phyloP scores from a whole-genome alignment of 2,797 vertebrate species.

The Ctenochaetus hawaiiensis region DNA sequence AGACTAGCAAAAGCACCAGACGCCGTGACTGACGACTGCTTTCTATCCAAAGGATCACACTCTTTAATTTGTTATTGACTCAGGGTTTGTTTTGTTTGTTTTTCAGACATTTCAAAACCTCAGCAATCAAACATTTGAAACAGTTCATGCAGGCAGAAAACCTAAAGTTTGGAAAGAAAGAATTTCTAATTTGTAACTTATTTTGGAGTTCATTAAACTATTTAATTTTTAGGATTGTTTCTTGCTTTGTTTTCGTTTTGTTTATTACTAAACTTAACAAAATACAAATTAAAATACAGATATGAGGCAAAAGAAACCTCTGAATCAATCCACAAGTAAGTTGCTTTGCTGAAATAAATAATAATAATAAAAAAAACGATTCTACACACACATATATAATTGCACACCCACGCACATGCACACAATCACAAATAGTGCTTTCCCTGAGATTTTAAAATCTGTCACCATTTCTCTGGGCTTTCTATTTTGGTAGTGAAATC shows the following conservation, averaged over 20 bases:
- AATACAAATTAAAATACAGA: neutral
- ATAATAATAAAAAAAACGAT: constrained; percentile 2
- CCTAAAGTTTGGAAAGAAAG: neutral
- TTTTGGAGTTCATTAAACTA: constrained; percentile 15
- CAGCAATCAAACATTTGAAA: constrained; percentile 49
- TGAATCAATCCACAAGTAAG: constrained; percentile 25
- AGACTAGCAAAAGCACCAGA: constrained; percentile 63
- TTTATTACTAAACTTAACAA: neutral
- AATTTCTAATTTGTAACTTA: neutral
- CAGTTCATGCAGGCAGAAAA: constrained; percentile 31
- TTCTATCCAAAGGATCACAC: constrained; percentile 71
- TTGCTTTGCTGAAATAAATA: constrained; percentile 34
- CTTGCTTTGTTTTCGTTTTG: too few species aligned
- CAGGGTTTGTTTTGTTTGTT: constrained; percentile 52
- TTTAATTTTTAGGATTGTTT: too few species aligned
- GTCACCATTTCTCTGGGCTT: constrained; percentile 54
- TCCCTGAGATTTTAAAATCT: constrained; percentile 50
- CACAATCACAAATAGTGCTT: constrained; percentile 33
- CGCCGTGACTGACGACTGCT: constrained; percentile 45
- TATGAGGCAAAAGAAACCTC: constrained; percentile 10
- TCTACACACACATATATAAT: neutral
- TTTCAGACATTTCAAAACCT: constrained; percentile 34
- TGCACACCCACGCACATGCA: constrained; percentile 2
- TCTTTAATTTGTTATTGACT: constrained; percentile 83
- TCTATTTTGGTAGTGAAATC: constrained; percentile 69